Evolutionary conservation across 2,888 invertebrate species (phyloP).

Genomic region (Drosophila subsilvestris): DNA sequence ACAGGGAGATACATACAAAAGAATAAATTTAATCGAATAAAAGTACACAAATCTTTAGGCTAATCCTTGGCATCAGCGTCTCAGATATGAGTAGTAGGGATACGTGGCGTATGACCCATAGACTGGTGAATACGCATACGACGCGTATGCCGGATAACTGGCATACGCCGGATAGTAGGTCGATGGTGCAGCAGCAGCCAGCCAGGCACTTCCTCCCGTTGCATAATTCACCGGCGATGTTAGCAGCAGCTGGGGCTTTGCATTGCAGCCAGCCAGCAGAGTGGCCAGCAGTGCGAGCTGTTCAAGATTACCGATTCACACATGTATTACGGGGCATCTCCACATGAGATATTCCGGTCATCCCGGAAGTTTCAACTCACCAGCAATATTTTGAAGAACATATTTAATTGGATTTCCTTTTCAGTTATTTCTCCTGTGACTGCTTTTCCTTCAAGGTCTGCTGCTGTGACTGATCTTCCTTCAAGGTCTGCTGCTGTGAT

Average conservation of each 20-base stretch:
- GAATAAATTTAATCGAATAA: slow-evolving; percentile 6
- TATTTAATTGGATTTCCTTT: slow-evolving; percentile 15
- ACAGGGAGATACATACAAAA: too few relatives aligned
- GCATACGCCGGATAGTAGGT: slow-evolving; percentile 47
- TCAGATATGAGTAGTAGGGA: slow-evolving; percentile 66
- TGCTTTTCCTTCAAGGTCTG: too few relatives aligned
- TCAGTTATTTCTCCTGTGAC: too few relatives aligned
- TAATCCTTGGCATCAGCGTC: slow-evolving; percentile 51
- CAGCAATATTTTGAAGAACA: slow-evolving; percentile 64
- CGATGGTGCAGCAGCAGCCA: slow-evolving; percentile 35
- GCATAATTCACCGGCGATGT: slow-evolving; percentile 68
- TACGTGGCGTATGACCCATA: slow-evolving; percentile 72
- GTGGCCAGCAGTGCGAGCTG: slow-evolving; percentile 54
- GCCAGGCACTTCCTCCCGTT: slow-evolving; percentile 57
- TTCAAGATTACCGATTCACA: slow-evolving; percentile 15
- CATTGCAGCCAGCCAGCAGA: slow-evolving; percentile 23
- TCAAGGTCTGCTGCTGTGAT: too few relatives aligned
- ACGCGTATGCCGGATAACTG: slow-evolving; percentile 71
- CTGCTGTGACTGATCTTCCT: background rate
- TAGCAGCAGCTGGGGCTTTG: slow-evolving; percentile 66
- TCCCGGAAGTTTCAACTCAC: slow-evolving; percentile 47
- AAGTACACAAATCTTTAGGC: slow-evolving; percentile 11
- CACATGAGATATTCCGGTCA: background rate
- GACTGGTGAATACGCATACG: slow-evolving; percentile 67
- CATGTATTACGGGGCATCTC: slow-evolving; percentile 31